A percentile compares a stretch with the other conserved stretches of the same genome.
These are phyloP conservation scores for Drosophila kanapiae DNA, from an alignment of 1,140 invertebrate genomes.

Conservation along the genomic window DNA sequence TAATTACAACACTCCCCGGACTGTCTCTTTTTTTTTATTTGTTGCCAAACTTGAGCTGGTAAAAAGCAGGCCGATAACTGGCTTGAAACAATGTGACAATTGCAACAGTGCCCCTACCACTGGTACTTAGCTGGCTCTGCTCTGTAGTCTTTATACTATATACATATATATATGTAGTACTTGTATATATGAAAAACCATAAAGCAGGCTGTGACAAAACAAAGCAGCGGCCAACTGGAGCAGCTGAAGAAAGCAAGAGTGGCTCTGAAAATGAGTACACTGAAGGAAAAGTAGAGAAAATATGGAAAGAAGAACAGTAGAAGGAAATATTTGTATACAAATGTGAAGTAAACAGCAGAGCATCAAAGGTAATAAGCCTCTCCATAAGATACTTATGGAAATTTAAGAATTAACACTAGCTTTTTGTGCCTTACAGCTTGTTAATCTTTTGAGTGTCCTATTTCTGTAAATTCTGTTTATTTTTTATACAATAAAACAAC, in stretches of 20 bases:
- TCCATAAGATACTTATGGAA: not conserved
- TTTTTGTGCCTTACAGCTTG: too few species aligned
- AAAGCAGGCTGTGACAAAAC: constrained; percentile 69
- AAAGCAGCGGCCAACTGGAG: constrained; percentile 60
- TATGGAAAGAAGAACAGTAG: not conserved
- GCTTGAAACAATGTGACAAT: constrained; percentile 77
- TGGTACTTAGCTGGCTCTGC: not conserved
- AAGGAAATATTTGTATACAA: not conserved
- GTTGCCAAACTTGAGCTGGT: constrained; percentile 9
- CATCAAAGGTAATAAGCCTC: accelerated
- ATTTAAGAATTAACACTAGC: not conserved
- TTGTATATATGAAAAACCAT: constrained; percentile 49
- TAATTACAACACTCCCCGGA: constrained; percentile 54
- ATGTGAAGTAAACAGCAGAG: not conserved
- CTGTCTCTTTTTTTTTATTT: not conserved
- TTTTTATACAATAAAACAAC: too few species aligned
- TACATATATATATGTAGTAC: constrained; percentile 12
- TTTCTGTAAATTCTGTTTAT: too few species aligned
- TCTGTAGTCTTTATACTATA: constrained; percentile 1
- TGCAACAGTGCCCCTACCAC: constrained; percentile 50
- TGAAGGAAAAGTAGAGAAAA: not conserved
- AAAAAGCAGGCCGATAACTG: constrained; percentile 32
- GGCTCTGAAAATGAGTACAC: constrained; percentile 14
- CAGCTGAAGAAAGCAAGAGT: constrained; percentile 74
- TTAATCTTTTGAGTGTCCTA: too few species aligned